These are phyloP conservation scores for Helicorthomorpha holstii DNA, from an alignment of 1,140 invertebrate genomes.

Conservation along the genomic window DNA sequence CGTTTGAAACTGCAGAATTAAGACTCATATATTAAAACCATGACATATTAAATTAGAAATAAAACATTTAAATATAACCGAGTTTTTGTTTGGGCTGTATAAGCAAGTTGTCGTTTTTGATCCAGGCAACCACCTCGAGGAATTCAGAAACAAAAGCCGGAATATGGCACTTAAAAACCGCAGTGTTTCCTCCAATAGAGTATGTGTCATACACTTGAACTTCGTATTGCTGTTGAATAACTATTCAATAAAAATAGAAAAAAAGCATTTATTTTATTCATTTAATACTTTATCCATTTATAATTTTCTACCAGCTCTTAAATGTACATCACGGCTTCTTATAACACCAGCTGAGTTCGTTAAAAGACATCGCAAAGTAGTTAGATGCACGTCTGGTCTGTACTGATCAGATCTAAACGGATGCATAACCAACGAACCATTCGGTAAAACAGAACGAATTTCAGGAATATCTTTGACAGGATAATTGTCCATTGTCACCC, in stretches of 20 bases:
- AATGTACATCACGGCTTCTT: slow-evolving; percentile 22
- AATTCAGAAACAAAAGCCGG: slow-evolving; percentile 75
- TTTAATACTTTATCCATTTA: not conserved
- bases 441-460: slow-evolving; percentile 21
- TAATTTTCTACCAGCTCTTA: slow-evolving; percentile 22
- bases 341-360: slow-evolving; percentile 25
- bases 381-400: slow-evolving; percentile 18
- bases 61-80: not conserved
- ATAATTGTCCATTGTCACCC: slow-evolving; percentile 43
- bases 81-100: not conserved
- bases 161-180: slow-evolving; percentile 79
- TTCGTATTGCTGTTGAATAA: slow-evolving; percentile 69
- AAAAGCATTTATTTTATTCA: not conserved
- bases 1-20: not conserved
- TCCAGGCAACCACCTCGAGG: slow-evolving; percentile 63
- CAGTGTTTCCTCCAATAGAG: slow-evolving; percentile 65
- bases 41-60: no score
- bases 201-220: slow-evolving; percentile 66
- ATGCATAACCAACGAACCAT: slow-evolving; percentile 25
- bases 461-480: slow-evolving; percentile 53
- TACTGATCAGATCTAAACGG: slow-evolving; percentile 21
- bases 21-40: not conserved
- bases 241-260: slow-evolving; percentile 38
- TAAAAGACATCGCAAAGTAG: slow-evolving; percentile 23
- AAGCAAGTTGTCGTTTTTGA: slow-evolving; percentile 44